Base-by-base conservation (phyloP, 2,888 invertebrate genomes). In the Agrilus mali region DNA sequence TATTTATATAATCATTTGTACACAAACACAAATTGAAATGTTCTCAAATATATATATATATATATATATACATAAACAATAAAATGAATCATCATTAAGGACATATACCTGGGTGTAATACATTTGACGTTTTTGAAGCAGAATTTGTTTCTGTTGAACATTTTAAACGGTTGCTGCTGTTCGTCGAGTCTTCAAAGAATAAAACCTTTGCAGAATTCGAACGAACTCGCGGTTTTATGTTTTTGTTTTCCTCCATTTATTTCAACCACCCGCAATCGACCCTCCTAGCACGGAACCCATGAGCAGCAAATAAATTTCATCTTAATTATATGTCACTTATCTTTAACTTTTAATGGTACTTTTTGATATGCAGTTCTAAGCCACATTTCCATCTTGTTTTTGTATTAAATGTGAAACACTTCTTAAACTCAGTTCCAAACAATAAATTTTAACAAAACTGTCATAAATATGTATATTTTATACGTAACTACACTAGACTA, bases 151-250 rank as follows among this genome's bases (percentile, higher is more conserved):
- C 55, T 10, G 54, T 46, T 22, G 53, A 49, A 46, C 56, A 57
- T 59, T 56, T 57, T 50, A 55, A 51, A 48, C 56, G 56, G 48
- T 65, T 62, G 36, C 41, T 44, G 42, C 44, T 22, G n/a, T 44
- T 46, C 55, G 37, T 36, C 41, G 76, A 74, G 67, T 85, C 83
- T 64, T 85, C 84, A 62, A 85, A 86, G 55, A 82, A 74, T 56
- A 86, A 73, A 53, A 83, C 82, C 64, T 85, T 75, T 42, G 84
- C 85, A 49, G 84, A 82, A 66, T 84, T 64, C 49, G 64, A 64
- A 56, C 64, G 64, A 49, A 55, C 57, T 57, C 63, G 59, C 55
- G 60, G 55, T 59, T 62, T 65, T 51, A 54, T 56, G 57, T 60
- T 60, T 52, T 55, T 54, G 55, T 56, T 60, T 55, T 62, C 60